A percentile compares a stretch with the other conserved stretches of the same genome.
These are phyloP conservation scores for Paradoxurus hermaphroditus DNA, from an alignment of 2,113 vertebrate genomes.

Conservation along the genomic window DNA sequence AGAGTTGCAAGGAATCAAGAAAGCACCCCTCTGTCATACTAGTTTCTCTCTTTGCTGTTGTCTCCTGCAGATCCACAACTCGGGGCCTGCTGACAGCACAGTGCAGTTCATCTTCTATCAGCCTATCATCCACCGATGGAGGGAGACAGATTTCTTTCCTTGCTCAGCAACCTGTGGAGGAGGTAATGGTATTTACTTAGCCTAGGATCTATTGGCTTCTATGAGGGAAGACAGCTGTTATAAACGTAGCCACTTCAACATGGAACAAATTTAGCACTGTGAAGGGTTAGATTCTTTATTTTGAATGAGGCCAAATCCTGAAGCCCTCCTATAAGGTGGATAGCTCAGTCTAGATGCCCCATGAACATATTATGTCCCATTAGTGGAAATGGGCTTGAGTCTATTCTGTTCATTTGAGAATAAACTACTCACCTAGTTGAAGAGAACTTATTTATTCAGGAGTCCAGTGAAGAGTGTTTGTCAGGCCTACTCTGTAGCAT, in stretches of 20 bases:
- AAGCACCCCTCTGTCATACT: not conserved
- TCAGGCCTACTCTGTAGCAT: not conserved
- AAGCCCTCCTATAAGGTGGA: not conserved
- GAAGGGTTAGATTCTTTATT: not conserved
- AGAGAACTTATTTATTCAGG: not conserved
- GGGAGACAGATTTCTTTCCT: constrained; percentile 97
- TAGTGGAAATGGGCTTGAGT: not conserved
- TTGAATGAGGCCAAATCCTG: not conserved
- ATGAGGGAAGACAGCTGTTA: not conserved
- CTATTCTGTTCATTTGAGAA: not conserved
- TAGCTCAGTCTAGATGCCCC: not conserved
- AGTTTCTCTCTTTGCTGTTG: not conserved
- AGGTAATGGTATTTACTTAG: constrained; percentile 82
- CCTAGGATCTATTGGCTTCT: not conserved
- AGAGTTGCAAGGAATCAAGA: not conserved
- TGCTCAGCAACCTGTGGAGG: constrained; percentile 97
- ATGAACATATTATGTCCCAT: not conserved
- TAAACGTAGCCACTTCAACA: not conserved
- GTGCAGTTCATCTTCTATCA: constrained; percentile 97
- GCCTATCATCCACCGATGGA: constrained; percentile 96
- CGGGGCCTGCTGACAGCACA: constrained; percentile 87
- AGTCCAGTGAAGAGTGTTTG: not conserved
- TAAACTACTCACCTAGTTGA: not conserved
- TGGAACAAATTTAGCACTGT: not conserved
- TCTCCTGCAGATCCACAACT: constrained; percentile 86